phyloP scores from a whole-genome alignment of 2,797 vertebrate species.

The Microtus obscurus region DNA sequence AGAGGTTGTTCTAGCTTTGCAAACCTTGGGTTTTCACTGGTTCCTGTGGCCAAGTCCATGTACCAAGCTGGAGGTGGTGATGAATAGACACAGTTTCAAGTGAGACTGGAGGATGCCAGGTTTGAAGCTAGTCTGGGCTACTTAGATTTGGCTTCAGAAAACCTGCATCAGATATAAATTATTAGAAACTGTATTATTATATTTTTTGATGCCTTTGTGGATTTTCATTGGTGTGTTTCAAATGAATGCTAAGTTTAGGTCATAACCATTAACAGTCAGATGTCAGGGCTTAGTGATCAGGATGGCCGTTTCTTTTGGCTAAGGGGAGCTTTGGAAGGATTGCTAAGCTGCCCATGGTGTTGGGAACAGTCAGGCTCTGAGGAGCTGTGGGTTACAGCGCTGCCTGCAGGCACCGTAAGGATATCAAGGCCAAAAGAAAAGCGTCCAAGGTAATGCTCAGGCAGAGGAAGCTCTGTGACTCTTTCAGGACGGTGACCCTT shows the following conservation, averaged over 20 bases:
- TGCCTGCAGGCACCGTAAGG: background rate
- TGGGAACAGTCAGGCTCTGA: background rate
- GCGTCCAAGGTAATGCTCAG: background rate
- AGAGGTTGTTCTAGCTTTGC: background rate
- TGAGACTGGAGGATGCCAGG: background rate
- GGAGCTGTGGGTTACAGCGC: background rate
- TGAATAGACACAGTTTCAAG: background rate
- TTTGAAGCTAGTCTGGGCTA: background rate
- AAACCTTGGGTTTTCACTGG: background rate
- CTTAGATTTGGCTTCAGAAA: background rate
- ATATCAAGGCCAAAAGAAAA: background rate
- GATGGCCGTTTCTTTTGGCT: background rate
- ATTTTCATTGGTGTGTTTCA: background rate
- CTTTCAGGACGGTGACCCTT: background rate
- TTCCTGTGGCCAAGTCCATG: background rate
- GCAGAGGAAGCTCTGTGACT: conserved; percentile 14
- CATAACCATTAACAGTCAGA: background rate
- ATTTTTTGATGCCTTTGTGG: background rate
- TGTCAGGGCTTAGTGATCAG: background rate
- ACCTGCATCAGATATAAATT: background rate
- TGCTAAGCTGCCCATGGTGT: background rate
- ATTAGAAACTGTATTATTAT: background rate
- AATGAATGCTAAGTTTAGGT: background rate
- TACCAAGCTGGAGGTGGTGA: no score
- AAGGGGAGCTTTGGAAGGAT: background rate